Evolutionary conservation across 2,888 invertebrate species (phyloP).

Genomic region (Galerucella calmariensis): DNA sequence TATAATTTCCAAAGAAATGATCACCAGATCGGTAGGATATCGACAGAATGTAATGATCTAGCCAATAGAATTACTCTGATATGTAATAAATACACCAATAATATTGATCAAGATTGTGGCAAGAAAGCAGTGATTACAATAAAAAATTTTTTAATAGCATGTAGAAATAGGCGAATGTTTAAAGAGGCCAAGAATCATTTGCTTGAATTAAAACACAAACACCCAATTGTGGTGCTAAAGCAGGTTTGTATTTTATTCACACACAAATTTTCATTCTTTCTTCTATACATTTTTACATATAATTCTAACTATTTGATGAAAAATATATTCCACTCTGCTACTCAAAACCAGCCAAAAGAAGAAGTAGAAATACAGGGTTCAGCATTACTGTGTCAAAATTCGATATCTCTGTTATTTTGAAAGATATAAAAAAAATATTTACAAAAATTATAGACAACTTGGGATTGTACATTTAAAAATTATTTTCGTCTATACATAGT

Average conservation of each 20-base stretch:
- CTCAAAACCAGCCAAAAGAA: too few species aligned
- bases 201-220: constrained; percentile 38
- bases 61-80: constrained; percentile 38
- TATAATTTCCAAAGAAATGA: constrained; percentile 17
- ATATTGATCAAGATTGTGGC: constrained; percentile 2
- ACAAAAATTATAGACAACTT: too few species aligned
- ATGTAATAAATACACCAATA: constrained; percentile 33
- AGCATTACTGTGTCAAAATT: too few species aligned
- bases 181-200: constrained; percentile 39
- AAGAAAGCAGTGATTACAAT: constrained; percentile 39
- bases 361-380: too few species aligned
- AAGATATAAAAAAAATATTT: too few species aligned
- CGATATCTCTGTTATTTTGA: too few species aligned
- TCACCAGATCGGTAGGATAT: neutral
- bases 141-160: constrained; percentile 43
- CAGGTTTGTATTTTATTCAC: neutral
- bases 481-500: too few species aligned
- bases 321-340: too few species aligned
- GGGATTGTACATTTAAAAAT: too few species aligned
- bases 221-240: constrained; percentile 46
- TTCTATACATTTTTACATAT: neutral
- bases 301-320: too few species aligned
- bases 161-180: constrained; percentile 44
- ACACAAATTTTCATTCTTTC: too few species aligned
- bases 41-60: constrained; percentile 31